Percentiles rank a stretch among this genome's conserved stretches.
phyloP scores from a whole-genome alignment of 2,797 vertebrate species.

The Morus bassanus region DNA sequence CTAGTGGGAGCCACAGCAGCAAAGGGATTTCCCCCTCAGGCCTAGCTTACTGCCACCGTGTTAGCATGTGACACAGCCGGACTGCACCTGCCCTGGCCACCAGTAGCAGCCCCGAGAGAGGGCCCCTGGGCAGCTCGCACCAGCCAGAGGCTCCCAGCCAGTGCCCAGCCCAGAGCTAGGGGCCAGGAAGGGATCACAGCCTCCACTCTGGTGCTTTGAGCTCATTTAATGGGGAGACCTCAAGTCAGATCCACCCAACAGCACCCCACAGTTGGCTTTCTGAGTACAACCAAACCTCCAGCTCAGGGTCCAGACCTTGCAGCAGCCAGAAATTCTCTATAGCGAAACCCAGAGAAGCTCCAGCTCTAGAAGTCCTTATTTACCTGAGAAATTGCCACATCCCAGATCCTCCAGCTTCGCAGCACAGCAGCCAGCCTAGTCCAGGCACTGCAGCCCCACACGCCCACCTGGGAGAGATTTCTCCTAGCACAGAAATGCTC shows the following conservation, averaged over 20 bases:
- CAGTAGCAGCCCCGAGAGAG: neutral
- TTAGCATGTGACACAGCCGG: neutral
- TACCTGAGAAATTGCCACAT: fast-evolving
- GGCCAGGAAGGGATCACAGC: neutral
- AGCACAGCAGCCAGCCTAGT: neutral
- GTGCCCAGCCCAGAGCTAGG: neutral
- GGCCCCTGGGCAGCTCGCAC: fast-evolving
- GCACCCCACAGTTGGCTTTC: neutral
- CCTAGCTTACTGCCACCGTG: neutral
- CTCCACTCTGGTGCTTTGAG: neutral
- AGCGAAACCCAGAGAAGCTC: neutral
- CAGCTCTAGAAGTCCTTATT: neutral
- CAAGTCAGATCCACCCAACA: neutral
- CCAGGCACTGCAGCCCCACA: neutral
- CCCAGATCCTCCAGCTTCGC: neutral
- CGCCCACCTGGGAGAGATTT: neutral
- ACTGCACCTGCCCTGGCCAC: neutral
- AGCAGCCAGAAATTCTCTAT: neutral
- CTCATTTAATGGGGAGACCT: neutral
- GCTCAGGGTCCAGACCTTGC: neutral
- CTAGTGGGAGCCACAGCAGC: neutral
- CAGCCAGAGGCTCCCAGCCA: fast-evolving
- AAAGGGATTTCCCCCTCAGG: neutral
- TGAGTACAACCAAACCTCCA: neutral
- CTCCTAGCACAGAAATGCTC: neutral